Evolutionary conservation across 2,113 vertebrate species (phyloP).

Genomic region (Glaucomys volans): DNA sequence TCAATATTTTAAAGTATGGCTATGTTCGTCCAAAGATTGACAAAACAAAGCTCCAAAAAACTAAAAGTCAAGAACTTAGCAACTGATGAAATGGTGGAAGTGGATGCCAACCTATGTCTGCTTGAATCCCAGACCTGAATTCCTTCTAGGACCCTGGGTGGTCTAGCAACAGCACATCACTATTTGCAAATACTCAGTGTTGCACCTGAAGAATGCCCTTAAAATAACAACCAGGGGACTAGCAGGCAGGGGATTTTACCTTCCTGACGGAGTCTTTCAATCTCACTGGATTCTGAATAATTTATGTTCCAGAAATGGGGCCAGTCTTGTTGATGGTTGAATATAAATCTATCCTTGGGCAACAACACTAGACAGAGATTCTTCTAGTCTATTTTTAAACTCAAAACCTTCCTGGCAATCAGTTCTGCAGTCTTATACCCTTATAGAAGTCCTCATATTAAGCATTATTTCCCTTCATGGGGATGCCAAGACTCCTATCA

Average conservation of each 20-base stretch:
- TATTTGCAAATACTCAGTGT: neutral
- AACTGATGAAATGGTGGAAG: neutral
- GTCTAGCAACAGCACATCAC: neutral
- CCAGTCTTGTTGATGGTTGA: neutral
- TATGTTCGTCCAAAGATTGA: neutral
- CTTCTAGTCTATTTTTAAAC: neutral
- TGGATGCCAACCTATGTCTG: neutral
- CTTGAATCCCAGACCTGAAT: neutral
- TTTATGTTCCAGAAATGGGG: neutral
- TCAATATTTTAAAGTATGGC: neutral
- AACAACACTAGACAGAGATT: neutral
- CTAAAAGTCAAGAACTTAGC: neutral
- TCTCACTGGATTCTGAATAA: constrained; percentile 43
- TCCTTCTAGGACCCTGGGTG: neutral
- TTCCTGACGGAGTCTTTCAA: neutral
- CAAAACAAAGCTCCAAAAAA: constrained; percentile 21
- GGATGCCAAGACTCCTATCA: neutral
- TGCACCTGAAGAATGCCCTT: neutral
- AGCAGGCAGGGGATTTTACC: neutral
- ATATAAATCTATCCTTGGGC: neutral
- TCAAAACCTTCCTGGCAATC: neutral
- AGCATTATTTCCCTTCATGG: neutral
- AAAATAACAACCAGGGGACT: neutral
- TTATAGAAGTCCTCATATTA: neutral
- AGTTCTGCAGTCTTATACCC: neutral